phyloP scores from a whole-genome alignment of 2,797 vertebrate genomes.

The Acanthurus lineatus region DNA sequence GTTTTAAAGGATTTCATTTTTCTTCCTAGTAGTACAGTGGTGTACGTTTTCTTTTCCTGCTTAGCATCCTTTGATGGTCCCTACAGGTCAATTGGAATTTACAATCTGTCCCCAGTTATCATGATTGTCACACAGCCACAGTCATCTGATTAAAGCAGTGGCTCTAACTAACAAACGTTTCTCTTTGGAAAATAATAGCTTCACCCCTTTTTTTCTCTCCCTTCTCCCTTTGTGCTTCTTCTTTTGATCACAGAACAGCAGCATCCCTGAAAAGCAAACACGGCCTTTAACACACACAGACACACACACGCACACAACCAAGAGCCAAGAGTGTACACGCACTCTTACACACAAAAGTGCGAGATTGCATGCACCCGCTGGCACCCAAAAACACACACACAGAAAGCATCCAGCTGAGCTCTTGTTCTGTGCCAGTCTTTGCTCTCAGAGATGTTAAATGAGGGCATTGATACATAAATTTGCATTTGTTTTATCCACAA shows the following conservation, averaged over 20 bases:
- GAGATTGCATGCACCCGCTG: slow-evolving; percentile 13
- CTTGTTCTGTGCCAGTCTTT: slow-evolving; percentile 61
- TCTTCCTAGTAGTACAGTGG: not conserved
- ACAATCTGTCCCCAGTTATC: slow-evolving; percentile 26
- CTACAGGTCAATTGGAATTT: slow-evolving; percentile 26
- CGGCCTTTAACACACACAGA: slow-evolving; percentile 42
- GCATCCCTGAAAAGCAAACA: slow-evolving; percentile 71
- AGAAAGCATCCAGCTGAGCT: slow-evolving; percentile 59
- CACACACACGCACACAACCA: slow-evolving; percentile 7
- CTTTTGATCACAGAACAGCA: slow-evolving; percentile 70
- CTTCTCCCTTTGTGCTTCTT: slow-evolving; percentile 43
- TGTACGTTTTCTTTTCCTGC: not conserved
- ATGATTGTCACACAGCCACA: slow-evolving; percentile 44
- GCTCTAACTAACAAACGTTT: slow-evolving; percentile 49
- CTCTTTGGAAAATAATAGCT: slow-evolving; percentile 51
- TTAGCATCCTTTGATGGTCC: slow-evolving; percentile 9
- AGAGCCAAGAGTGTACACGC: slow-evolving; percentile 5
- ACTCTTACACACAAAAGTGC: slow-evolving; percentile 10
- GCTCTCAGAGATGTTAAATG: slow-evolving; percentile 68
- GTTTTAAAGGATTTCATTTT: no score
- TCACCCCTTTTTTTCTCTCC: slow-evolving; percentile 17
- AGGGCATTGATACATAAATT: slow-evolving; percentile 78
- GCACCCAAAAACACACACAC: slow-evolving; percentile 28
- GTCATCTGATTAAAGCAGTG: slow-evolving; percentile 53
- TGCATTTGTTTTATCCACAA: slow-evolving; percentile 74